Conservation (phyloP, 64 coral and sea anemone species). For the Stichodactyla mertensii region DNA sequence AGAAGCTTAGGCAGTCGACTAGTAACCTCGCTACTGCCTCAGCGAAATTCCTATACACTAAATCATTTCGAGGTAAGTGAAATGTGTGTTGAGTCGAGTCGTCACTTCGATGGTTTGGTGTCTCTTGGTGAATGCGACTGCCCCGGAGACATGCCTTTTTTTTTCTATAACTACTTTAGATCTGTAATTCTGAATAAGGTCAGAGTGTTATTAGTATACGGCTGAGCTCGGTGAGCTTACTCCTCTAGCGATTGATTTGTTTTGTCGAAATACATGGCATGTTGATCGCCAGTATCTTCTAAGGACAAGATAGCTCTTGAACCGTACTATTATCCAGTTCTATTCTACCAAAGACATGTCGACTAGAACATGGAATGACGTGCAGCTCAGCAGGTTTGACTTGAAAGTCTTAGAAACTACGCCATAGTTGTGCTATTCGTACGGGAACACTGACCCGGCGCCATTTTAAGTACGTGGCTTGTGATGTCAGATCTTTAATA, state of each 20-base stretch:
- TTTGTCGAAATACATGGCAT: background rate
- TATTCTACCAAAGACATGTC: background rate
- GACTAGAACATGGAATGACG: background rate
- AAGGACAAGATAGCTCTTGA: background rate
- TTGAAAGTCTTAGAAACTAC: background rate
- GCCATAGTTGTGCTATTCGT: background rate
- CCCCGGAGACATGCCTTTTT: background rate
- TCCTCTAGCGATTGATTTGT: background rate
- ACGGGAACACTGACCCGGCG: background rate
- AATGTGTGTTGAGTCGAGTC: background rate
- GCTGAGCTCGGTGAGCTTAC: background rate
- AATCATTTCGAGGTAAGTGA: constrained; percentile 10
- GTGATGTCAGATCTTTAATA: background rate
- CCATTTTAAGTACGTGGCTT: background rate
- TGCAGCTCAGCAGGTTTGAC: background rate
- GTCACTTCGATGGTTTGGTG: background rate
- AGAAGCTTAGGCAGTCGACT: background rate
- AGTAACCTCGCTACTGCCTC: background rate
- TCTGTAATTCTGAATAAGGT: background rate
- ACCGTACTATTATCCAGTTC: background rate
- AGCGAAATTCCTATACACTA: background rate
- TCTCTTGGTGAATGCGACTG: background rate
- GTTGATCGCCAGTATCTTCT: background rate
- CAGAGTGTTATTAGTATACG: background rate
- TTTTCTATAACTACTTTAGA: too few relatives aligned